Evolutionary conservation across 2,797 vertebrate species (phyloP).

Genomic region (Cyclura pinguis): DNA sequence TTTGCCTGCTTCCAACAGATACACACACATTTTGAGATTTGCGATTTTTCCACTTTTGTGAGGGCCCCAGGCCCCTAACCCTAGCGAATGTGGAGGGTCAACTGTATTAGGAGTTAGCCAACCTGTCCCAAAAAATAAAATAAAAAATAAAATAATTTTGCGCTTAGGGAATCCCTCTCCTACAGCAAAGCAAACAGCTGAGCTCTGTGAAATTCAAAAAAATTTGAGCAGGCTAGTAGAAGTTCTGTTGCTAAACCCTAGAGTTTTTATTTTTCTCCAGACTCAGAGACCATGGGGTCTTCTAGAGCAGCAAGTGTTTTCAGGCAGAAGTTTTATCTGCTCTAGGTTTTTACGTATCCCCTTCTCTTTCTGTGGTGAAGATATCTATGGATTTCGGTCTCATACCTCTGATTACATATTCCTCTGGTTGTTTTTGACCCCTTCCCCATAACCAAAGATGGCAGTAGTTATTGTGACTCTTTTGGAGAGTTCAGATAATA

Average conservation of each 20-base stretch:
- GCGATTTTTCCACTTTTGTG: too few relatives aligned
- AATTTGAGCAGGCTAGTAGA: background rate
- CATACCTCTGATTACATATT: background rate
- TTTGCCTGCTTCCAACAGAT: too few relatives aligned
- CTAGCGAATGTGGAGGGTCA: too few relatives aligned
- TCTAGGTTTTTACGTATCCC: background rate
- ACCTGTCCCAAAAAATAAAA: background rate
- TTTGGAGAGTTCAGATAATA: background rate
- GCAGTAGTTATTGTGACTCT: background rate
- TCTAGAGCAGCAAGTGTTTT: background rate
- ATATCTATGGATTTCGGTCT: background rate
- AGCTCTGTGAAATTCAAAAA: background rate
- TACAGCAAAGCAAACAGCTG: background rate
- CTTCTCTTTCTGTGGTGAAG: background rate
- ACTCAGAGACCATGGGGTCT: background rate
- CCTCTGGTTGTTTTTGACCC: background rate
- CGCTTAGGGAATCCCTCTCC: background rate
- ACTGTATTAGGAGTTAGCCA: background rate
- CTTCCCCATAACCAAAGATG: background rate
- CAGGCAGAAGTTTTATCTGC: background rate
- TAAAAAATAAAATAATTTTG: background rate
- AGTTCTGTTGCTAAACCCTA: background rate
- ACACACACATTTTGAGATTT: too few relatives aligned
- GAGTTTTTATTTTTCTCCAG: background rate
- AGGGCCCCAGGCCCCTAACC: too few relatives aligned